Percentiles rank a stretch among this genome's conserved stretches.
phyloP scores from a whole-genome alignment of 2,888 invertebrate species.

The Drosophila vallismaia region DNA sequence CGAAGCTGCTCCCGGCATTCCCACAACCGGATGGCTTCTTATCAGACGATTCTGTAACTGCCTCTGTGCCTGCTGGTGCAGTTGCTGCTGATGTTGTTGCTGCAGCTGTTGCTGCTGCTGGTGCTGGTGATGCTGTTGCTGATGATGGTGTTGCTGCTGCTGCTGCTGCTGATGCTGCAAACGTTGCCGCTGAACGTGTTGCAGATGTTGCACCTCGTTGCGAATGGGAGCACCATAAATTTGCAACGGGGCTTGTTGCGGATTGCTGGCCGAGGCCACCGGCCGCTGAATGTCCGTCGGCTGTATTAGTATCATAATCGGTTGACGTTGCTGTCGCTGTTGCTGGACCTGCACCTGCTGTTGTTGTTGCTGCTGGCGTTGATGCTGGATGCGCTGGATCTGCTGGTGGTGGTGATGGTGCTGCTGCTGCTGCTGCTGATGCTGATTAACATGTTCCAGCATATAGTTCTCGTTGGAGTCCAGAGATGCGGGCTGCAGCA shows the following conservation, averaged over 20 bases:
- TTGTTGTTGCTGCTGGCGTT: conserved; percentile 42
- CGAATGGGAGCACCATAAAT: conserved; percentile 42
- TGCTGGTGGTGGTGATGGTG: conserved; percentile 37
- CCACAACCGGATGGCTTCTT: conserved; percentile 60
- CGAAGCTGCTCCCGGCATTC: conserved; percentile 26
- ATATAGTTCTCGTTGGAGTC: conserved; percentile 74
- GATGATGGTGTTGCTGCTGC: conserved; percentile 48
- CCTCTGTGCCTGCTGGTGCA: conserved; percentile 44
- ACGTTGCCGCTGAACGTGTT: conserved; percentile 29
- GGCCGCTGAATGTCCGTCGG: conserved; percentile 62
- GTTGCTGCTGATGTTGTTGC: conserved; percentile 31
- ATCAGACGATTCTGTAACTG: conserved; percentile 41
- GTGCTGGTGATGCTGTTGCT: conserved; percentile 25
- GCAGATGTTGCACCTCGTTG: conserved; percentile 46
- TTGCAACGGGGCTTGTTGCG: conserved; percentile 67
- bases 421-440: conserved; percentile 31
- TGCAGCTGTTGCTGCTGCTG: conserved; percentile 44
- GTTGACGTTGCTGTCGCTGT: conserved; percentile 49
- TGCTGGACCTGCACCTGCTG: conserved; percentile 25
- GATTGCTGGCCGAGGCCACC: conserved; percentile 70
- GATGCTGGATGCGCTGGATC: conserved; percentile 52
- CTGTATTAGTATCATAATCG: conserved; percentile 72
- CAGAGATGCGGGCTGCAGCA: conserved; percentile 41
- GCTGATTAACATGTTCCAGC: conserved; percentile 50
- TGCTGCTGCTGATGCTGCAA: conserved; percentile 40